These are phyloP conservation scores for Julus scanicus DNA, from an alignment of 2,888 invertebrate genomes.

Conservation along the genomic window DNA sequence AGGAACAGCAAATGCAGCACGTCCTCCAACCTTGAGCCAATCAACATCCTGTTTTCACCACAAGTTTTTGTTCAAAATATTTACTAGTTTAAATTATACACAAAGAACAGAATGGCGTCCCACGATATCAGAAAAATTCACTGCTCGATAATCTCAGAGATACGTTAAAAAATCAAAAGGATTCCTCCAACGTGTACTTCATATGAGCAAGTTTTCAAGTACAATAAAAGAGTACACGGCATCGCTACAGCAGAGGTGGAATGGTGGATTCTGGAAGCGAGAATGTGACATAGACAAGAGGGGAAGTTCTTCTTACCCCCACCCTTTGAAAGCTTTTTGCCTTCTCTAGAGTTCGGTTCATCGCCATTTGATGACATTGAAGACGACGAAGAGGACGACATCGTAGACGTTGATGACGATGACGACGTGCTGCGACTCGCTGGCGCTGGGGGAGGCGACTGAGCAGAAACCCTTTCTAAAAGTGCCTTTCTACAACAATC, in stretches of 20 bases:
- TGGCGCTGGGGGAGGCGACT: constrained; percentile 53
- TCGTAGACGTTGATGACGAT: constrained; percentile 50
- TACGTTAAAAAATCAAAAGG: background rate
- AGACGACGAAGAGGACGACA: constrained; percentile 50
- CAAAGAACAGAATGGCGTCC: background rate
- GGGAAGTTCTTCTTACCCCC: constrained; percentile 56
- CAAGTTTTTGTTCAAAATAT: constrained; percentile 10
- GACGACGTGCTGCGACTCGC: constrained; percentile 48
- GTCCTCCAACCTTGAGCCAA: constrained; percentile 25
- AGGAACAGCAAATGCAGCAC: constrained; percentile 17
- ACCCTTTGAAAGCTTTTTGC: constrained; percentile 56
- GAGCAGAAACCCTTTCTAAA: background rate
- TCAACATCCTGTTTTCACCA: background rate
- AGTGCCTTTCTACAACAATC: background rate
- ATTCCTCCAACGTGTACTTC: background rate
- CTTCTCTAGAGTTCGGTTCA: constrained; percentile 41
- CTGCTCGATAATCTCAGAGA: constrained; percentile 8
- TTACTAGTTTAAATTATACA: background rate
- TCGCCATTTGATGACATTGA: constrained; percentile 12
- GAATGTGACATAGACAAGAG: constrained; percentile 48
- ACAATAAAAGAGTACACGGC: background rate
- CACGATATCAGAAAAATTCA: background rate
- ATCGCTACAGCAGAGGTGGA: constrained; percentile 37
- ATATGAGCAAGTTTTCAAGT: background rate
- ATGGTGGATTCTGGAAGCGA: constrained; percentile 45